These are phyloP conservation scores for Anabacerthia variegaticeps DNA, from an alignment of 2,797 vertebrate genomes.

Conservation along the genomic window DNA sequence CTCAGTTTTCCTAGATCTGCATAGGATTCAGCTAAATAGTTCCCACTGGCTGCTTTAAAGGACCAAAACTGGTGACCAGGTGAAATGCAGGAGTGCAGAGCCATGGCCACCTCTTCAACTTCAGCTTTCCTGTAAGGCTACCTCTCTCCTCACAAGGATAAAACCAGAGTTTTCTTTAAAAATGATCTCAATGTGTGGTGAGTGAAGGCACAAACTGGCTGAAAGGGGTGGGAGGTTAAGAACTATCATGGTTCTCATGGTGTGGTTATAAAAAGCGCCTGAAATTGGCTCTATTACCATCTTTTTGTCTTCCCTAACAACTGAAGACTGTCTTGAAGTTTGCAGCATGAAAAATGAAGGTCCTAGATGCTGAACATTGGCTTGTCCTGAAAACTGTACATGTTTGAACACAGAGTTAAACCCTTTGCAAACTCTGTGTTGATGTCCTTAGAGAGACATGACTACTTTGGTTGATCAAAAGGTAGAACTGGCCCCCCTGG, in stretches of 20 bases:
- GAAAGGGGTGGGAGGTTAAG: background rate
- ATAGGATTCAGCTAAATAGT: background rate
- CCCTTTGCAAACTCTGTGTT: accelerated
- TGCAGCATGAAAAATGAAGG: background rate
- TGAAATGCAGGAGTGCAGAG: background rate
- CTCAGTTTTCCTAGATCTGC: background rate
- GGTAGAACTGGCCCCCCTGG: background rate
- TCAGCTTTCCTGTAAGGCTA: background rate
- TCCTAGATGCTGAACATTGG: background rate
- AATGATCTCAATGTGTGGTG: background rate
- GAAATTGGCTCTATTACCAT: accelerated
- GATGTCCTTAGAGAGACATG: background rate
- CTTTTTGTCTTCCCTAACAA: background rate
- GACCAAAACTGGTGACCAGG: background rate
- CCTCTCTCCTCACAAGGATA: background rate
- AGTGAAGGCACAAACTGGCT: background rate
- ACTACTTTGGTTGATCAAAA: background rate
- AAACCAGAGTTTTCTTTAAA: background rate
- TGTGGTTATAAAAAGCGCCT: background rate
- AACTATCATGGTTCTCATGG: accelerated
- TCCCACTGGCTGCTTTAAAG: background rate
- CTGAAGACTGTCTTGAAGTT: background rate
- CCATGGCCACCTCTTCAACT: background rate
- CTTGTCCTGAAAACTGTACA: background rate
- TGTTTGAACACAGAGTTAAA: background rate